A percentile compares a stretch with the other conserved stretches of the same genome.
phyloP scores from a whole-genome alignment of 1,140 invertebrate species.

The Aporrectodea caliginosa region DNA sequence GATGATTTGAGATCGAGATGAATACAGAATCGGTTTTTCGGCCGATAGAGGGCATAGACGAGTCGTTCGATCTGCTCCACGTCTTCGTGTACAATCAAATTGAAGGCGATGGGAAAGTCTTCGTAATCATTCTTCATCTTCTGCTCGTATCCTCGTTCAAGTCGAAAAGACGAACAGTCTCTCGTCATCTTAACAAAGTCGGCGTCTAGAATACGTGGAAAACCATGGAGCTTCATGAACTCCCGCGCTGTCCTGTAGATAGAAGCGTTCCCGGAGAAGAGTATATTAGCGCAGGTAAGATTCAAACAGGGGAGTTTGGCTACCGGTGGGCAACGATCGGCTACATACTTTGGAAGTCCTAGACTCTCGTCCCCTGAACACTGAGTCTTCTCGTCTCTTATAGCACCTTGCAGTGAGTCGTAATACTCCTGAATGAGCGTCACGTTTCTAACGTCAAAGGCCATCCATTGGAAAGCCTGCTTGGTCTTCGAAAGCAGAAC shows the following conservation, averaged over 20 bases:
- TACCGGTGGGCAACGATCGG: not conserved
- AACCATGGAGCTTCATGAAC: not conserved
- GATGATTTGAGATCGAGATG: slow-evolving; percentile 45
- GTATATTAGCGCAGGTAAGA: not conserved
- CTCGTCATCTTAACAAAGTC: not conserved
- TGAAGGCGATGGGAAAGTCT: slow-evolving; percentile 47
- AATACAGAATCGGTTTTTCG: slow-evolving; percentile 51
- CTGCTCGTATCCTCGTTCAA: not conserved
- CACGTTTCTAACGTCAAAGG: no score
- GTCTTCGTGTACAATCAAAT: slow-evolving; percentile 45
- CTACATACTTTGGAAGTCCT: not conserved
- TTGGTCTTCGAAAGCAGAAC: no score
- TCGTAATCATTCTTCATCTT: not conserved
- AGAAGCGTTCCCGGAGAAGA: not conserved
- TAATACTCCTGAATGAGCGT: no score
- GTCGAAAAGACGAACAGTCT: not conserved
- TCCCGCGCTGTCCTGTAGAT: not conserved
- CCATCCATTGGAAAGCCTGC: no score
- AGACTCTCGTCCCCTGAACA: not conserved
- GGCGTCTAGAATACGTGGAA: not conserved
- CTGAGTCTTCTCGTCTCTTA: no score
- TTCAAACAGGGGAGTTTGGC: not conserved
- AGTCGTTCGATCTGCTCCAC: slow-evolving; percentile 44
- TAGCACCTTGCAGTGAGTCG: no score
- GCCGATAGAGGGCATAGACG: slow-evolving; percentile 46